Evolutionary conservation across 2,113 vertebrate species (phyloP), one percentile per base, ranked within the genome.

Genomic region (Sterna hirundo): DNA sequence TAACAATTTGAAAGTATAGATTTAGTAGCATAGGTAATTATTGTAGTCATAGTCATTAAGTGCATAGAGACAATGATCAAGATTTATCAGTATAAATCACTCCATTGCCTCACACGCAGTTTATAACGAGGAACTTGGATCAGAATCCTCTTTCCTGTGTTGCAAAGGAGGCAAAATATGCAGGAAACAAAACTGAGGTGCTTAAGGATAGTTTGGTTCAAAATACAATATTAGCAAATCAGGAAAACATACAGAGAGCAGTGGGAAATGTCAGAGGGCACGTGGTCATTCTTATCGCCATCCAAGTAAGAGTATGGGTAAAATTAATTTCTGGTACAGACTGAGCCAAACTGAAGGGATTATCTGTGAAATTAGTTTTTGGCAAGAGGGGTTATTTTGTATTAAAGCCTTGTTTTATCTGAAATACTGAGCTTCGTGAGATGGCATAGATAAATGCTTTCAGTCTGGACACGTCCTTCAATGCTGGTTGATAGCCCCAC

Each of bases 1-100:
- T 85, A 94, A 60, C 49, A 87, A 87, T 83, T 95, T 52, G 54
- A 40, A 82, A 69, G 40, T 70, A 92, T 66, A 88, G 88, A 90
- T 94, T 97, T 92, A 86, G 32, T 93, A 90, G 75, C 83, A 70
- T 40, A 72, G 49, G 46, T 85, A 91, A 96, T 96, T 95, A 82
- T 22, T 90, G 49, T 49, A 80, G 78, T 77, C 40, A 71, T 52
- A 90, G 40, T 91, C 30, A 51, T 94, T 85, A 91, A 91, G 70
- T 69, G 47, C n/a, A 26, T 9, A 61, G 65, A 92, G 88, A 82
- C 47, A 82, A 79, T 34, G 22, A 69, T 84, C 44, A 90, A 87
- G 77, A 89, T 76, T 87, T 94, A 76, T 92, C 69, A 44, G 18
- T 75, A 52, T 52, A 88, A 88, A 78, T 82, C 49, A 58, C 66